Percentiles rank a stretch among this genome's conserved stretches.
Conservation (phyloP, 2,113 vertebrate species). For the Galbula dea region DNA sequence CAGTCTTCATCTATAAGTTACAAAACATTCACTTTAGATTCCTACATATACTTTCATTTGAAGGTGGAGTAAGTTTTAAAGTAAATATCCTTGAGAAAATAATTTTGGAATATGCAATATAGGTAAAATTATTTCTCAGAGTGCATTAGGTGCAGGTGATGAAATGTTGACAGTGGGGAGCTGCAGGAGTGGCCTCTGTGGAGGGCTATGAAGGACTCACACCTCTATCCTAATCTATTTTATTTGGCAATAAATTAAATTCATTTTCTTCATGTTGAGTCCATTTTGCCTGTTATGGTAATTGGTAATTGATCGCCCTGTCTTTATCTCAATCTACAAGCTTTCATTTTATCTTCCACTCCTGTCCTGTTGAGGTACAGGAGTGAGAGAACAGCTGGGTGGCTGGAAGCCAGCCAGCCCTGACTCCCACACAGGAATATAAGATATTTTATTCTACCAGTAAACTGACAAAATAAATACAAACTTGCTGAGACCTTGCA, state of each 20-base stretch:
- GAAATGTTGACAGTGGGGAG: neutral
- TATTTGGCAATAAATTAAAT: neutral
- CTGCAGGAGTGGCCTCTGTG: neutral
- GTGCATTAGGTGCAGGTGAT: neutral
- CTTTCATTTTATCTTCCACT: neutral
- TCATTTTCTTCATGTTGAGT: neutral
- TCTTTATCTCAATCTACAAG: neutral
- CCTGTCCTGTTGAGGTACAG: neutral
- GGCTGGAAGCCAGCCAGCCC: neutral
- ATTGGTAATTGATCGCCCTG: neutral
- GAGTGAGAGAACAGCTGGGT: neutral
- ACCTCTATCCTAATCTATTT: neutral
- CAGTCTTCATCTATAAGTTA: neutral
- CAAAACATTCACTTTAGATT: neutral
- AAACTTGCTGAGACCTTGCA: neutral
- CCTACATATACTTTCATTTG: neutral
- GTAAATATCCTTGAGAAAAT: neutral
- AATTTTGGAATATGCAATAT: neutral
- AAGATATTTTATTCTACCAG: neutral
- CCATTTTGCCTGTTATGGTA: rapidly evolving
- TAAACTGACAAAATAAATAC: neutral
- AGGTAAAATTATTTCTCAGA: neutral
- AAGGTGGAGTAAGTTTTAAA: neutral
- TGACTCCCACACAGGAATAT: neutral
- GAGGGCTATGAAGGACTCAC: neutral